A percentile compares a stretch with the other conserved stretches of the same genome.
These are phyloP conservation scores for Aphelinus atriplicis DNA, from an alignment of 1,140 invertebrate genomes.

Conservation along the genomic window DNA sequence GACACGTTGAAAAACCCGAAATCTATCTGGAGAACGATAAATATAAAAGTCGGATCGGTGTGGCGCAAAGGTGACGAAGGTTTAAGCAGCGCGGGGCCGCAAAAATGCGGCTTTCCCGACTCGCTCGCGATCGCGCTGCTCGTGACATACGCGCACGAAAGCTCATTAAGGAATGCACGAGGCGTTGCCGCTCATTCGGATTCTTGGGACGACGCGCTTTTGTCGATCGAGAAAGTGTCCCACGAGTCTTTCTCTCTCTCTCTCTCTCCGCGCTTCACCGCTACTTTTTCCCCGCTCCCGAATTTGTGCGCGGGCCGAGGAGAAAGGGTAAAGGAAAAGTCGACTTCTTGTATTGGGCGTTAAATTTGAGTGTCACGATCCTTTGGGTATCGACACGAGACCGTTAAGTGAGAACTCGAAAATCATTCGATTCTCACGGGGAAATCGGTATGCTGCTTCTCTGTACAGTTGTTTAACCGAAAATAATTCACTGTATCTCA, in stretches of 20 bases:
- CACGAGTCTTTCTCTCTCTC: neutral
- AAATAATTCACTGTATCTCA: too few species aligned
- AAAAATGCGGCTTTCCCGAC: slow-evolving; percentile 46
- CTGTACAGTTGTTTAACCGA: too few species aligned
- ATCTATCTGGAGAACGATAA: too few species aligned
- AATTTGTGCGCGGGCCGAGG: neutral
- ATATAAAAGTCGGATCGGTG: too few species aligned
- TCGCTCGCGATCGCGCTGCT: too few species aligned
- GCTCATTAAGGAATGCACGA: slow-evolving; percentile 45
- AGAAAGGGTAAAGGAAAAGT: neutral
- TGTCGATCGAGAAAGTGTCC: slow-evolving; percentile 6
- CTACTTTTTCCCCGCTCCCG: too few species aligned
- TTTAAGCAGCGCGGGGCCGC: neutral
- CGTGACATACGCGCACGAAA: slow-evolving; percentile 22
- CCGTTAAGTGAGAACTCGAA: too few species aligned
- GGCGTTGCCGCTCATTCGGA: slow-evolving; percentile 34
- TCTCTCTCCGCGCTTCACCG: neutral
- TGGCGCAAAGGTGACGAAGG: too few species aligned
- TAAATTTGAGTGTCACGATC: too few species aligned
- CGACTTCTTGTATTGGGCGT: too few species aligned
- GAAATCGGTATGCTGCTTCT: neutral
- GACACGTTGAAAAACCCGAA: too few species aligned
- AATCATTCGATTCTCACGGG: neutral
- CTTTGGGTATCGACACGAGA: neutral
- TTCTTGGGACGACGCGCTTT: slow-evolving; percentile 20